phyloP scores from a whole-genome alignment of 2,113 vertebrate species.

The Stegostoma tigrinum region DNA sequence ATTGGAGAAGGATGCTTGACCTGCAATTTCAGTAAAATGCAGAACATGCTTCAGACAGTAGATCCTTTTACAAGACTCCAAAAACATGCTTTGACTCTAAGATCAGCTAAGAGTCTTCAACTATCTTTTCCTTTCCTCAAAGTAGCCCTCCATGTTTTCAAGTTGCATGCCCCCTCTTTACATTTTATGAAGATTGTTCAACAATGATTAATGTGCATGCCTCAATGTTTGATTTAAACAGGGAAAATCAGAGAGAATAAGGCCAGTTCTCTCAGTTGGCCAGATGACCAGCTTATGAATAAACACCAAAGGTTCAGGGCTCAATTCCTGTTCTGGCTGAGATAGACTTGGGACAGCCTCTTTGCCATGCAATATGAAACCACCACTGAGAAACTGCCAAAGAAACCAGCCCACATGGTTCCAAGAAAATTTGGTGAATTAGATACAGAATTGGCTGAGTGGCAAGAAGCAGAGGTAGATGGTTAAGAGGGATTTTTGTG shows the following conservation, averaged over 20 bases:
- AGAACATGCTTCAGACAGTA: not conserved
- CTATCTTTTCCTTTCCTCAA: not conserved
- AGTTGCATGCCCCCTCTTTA: not conserved
- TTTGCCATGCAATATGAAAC: not conserved
- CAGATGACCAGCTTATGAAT: not conserved
- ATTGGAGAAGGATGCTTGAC: not conserved
- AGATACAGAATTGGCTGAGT: too few relatives aligned
- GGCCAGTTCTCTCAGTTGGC: not conserved
- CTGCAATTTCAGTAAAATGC: not conserved
- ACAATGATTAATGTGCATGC: not conserved
- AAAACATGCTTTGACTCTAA: not conserved
- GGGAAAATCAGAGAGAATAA: too few relatives aligned
- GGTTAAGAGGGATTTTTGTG: too few relatives aligned
- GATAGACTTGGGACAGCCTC: not conserved
- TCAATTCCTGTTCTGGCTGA: not conserved
- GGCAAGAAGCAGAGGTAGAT: too few relatives aligned
- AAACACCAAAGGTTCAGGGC: not conserved
- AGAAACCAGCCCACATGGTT: not conserved
- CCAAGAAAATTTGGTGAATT: too few relatives aligned
- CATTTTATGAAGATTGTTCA: too few relatives aligned
- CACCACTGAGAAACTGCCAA: not conserved
- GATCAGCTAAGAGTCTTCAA: not conserved
- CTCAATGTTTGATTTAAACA: not conserved
- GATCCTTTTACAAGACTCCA: not conserved
- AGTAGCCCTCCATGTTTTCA: not conserved